Evolutionary conservation across 2,888 invertebrate species (phyloP), one percentile per base, ranked within the genome.

Genomic region (Himalopsyche kuldschensis): DNA sequence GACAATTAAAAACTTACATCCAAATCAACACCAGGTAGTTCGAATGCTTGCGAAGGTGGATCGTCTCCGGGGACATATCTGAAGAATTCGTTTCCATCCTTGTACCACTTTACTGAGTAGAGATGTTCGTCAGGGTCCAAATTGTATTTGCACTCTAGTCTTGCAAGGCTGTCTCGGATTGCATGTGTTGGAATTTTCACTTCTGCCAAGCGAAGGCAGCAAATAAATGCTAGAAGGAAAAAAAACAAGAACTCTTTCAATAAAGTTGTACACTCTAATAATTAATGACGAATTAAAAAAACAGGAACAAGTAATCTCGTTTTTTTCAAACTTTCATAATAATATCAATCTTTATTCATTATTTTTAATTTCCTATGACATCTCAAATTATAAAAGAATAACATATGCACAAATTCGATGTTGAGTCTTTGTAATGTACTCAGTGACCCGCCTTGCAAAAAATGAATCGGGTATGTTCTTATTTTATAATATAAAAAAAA

Each of bases 81-180:
- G 90, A 94, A 95, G 90, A 95, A 95, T 89, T 95, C 95, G 89
- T 94, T 93, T 85, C 95, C 95, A 88, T 95, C 95, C 89, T 95
- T 95, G 90, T 95, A 95, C 95, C 95, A 95, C 90, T 95, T 95
- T 86, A 95, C 95, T 35, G 95, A 95, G 88, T 95, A 95, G 84
- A 95, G 90, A 47, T 93, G 93, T 88, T 95, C 95, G 30, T 93
- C 94, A 30, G 83, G 85, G 88, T 95, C 95, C 89, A 95, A 90
- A 89, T 95, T 94, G 89, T 94, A 95, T 90, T 94, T 93, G 90
- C 95, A 95, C 83, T 94, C 95, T 87, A 95, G 89, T 80, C 91
- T 90, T 75, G 94, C 94, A 87, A 93, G 93, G 89, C 94, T 93
- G 87, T 94, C 93, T 82, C 94, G 91, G 87, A 94, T 93, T 87